Percentiles rank a stretch among this genome's conserved stretches.
phyloP scores from a whole-genome alignment of 1,140 invertebrate genomes.

The Probaryconus sp. region DNA sequence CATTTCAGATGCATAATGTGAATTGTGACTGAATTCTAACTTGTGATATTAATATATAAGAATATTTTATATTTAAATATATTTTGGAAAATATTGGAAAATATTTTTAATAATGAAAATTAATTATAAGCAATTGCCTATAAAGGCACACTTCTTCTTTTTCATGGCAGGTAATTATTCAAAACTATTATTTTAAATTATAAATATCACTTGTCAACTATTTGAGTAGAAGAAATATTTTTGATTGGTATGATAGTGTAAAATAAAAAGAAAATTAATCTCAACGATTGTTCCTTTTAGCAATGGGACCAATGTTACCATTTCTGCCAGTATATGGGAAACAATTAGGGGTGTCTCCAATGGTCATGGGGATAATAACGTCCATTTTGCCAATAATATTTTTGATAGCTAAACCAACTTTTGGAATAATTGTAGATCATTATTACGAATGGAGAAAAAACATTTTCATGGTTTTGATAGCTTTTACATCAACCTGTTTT shows the following conservation, averaged over 20 bases:
- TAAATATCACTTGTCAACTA: background rate
- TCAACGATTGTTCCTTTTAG: slow-evolving; percentile 76
- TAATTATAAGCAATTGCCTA: slow-evolving; percentile 82
- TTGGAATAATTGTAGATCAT: slow-evolving; percentile 85
- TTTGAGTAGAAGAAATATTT: background rate
- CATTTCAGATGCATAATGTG: no score
- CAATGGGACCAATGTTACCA: slow-evolving; percentile 86
- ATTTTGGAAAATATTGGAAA: no score
- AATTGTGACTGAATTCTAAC: no score
- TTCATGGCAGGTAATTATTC: slow-evolving; percentile 86
- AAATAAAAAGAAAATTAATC: slow-evolving; percentile 24
- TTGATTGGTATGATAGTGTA: slow-evolving; percentile 2
- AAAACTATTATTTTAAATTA: slow-evolving; percentile 6
- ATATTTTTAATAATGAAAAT: no score
- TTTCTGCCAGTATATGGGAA: slow-evolving; percentile 86
- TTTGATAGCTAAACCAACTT: slow-evolving; percentile 84
- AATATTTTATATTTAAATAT: no score
- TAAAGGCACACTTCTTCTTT: slow-evolving; percentile 90
- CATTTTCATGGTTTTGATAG: slow-evolving; percentile 83
- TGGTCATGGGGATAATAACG: slow-evolving; percentile 85
- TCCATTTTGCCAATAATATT: slow-evolving; percentile 84
- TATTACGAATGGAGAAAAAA: slow-evolving; percentile 82
- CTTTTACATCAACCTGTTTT: slow-evolving; percentile 81
- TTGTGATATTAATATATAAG: no score
- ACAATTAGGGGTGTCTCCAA: slow-evolving; percentile 85